Percentiles rank a stretch among this genome's conserved stretches.
Conservation (phyloP, 2,113 vertebrate species). For the Corynorhinus townsendii region DNA sequence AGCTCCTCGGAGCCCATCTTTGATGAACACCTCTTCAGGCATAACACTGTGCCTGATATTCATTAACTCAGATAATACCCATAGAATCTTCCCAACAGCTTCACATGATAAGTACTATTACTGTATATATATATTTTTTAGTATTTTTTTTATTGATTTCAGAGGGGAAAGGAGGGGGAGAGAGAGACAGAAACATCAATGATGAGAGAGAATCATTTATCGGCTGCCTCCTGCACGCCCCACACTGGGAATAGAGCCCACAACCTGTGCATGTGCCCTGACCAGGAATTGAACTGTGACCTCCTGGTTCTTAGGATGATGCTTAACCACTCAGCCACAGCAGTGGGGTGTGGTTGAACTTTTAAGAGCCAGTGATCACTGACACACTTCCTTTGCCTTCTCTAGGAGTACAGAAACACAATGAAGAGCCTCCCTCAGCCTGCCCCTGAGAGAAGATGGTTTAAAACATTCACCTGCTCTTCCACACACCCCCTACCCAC, state of each 20-base stretch:
- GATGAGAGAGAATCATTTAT: no score
- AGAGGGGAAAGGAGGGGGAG: no score
- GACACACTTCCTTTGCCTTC: background rate
- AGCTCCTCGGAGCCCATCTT: background rate
- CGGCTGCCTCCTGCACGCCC: no score
- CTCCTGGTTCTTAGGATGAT: no score
- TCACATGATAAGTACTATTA: background rate
- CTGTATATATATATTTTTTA: no score
- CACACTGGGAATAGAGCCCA: no score
- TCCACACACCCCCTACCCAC: background rate
- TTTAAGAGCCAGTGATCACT: background rate
- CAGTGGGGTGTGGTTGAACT: background rate
- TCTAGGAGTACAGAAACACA: background rate
- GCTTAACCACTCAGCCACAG: no score
- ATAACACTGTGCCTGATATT: background rate
- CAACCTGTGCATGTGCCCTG: no score
- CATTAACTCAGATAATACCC: background rate
- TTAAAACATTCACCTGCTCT: background rate
- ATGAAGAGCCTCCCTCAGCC: no score
- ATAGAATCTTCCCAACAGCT: background rate
- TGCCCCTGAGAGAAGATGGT: background rate
- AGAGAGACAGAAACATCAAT: no score
- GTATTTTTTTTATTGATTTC: no score
- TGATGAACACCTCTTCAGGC: background rate
- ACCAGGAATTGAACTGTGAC: no score